phyloP scores from a whole-genome alignment of 1,140 invertebrate species.

The Conopomorpha cramerella region DNA sequence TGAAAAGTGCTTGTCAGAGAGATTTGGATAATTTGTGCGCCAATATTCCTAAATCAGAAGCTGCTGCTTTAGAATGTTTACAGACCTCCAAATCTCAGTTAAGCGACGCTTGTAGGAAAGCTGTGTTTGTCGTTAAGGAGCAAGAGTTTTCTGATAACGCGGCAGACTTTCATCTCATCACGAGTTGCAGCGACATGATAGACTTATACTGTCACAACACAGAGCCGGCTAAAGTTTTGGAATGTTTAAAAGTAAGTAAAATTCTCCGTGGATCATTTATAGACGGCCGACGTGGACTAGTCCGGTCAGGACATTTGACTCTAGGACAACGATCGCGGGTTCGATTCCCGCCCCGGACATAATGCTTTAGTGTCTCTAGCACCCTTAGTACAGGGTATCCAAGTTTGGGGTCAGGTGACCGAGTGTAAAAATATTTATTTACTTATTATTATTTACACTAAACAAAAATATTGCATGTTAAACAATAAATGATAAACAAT shows the following conservation, averaged over 20 bases:
- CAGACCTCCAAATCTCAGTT: slow-evolving; percentile 73
- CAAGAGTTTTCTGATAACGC: slow-evolving; percentile 85
- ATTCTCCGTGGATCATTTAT: too few relatives aligned
- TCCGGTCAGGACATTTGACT: too few relatives aligned
- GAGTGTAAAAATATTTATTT: too few relatives aligned
- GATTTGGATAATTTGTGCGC: slow-evolving; percentile 81
- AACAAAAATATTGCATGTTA: too few relatives aligned
- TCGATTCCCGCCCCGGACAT: too few relatives aligned
- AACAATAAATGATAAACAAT: slow-evolving; percentile 1
- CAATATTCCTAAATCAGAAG: slow-evolving; percentile 73
- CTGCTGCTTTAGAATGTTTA: slow-evolving; percentile 86
- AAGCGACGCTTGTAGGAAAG: slow-evolving; percentile 72
- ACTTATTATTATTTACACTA: too few relatives aligned
- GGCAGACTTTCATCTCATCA: slow-evolving; percentile 83
- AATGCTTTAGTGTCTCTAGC: too few relatives aligned
- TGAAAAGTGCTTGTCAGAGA: slow-evolving; percentile 73
- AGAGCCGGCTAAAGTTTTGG: slow-evolving; percentile 70
- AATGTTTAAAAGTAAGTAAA: slow-evolving; percentile 70
- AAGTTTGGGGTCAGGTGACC: too few relatives aligned
- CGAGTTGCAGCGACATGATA: slow-evolving; percentile 83
- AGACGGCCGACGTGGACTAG: too few relatives aligned
- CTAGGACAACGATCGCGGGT: too few relatives aligned
- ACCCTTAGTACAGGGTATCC: too few relatives aligned
- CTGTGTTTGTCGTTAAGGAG: slow-evolving; percentile 82
- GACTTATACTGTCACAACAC: slow-evolving; percentile 76